These are phyloP conservation scores for Lepidothrix coronata DNA, from an alignment of 2,113 vertebrate genomes.

Conservation along the genomic window DNA sequence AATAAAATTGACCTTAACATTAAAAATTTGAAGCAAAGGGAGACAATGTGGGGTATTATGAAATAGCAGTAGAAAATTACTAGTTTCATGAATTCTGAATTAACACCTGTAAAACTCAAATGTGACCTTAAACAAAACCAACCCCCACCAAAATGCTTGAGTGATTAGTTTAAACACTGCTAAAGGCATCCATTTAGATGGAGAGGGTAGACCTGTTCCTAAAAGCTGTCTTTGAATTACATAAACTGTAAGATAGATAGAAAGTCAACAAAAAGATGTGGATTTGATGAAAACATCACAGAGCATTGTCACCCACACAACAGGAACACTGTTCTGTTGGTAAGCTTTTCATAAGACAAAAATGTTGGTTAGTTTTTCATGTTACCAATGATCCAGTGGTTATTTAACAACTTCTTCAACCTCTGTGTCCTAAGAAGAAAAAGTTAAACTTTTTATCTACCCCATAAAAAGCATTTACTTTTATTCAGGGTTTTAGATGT, in stretches of 20 bases:
- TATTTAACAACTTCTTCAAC: background rate
- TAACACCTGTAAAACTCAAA: constrained; percentile 49
- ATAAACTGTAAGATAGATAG: background rate
- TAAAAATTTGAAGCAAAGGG: constrained; percentile 65
- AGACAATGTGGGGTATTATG: background rate
- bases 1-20: constrained; percentile 76
- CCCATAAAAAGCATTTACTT: background rate
- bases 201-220: background rate
- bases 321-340: background rate
- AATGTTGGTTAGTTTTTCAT: background rate
- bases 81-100: constrained; percentile 51
- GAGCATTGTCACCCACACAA: background rate
- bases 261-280: background rate
- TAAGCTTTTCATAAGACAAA: background rate
- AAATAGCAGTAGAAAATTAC: constrained; percentile 53
- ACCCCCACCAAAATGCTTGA: background rate
- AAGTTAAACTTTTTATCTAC: constrained; percentile 19
- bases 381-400: background rate
- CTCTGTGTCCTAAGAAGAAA: background rate
- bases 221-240: background rate
- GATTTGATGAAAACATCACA: background rate
- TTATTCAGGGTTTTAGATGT: background rate
- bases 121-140: background rate
- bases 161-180: constrained; percentile 30
- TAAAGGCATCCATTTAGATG: background rate